These are phyloP conservation scores for Heptranchias perlo DNA, from an alignment of 2,113 vertebrate species.

Conservation along the genomic window DNA sequence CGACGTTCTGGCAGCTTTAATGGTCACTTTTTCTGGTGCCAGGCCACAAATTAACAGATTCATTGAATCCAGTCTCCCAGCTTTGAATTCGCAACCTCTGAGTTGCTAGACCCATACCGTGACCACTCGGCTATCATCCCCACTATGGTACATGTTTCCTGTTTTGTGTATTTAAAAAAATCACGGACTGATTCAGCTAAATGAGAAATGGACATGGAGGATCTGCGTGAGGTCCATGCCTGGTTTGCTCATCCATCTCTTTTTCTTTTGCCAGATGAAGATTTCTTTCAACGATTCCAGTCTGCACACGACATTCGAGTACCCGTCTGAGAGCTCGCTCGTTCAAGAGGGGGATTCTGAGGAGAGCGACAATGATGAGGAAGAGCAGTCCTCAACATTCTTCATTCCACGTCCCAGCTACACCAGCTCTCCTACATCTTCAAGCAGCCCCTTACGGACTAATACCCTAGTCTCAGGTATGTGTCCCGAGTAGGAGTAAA, in stretches of 20 bases:
- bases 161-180: no score
- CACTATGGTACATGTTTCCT: neutral
- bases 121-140: neutral
- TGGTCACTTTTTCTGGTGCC: neutral
- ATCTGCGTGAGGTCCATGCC: neutral
- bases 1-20: neutral
- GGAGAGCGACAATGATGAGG: conserved; percentile 54
- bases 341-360: conserved; percentile 66
- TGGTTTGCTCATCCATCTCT: neutral
- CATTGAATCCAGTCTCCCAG: neutral
- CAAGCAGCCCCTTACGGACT: conserved; percentile 49
- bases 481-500: conserved; percentile 10
- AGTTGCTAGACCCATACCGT: neutral
- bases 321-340: conserved; percentile 79
- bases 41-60: neutral
- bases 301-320: conserved; percentile 86
- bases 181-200: neutral
- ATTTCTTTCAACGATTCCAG: conserved; percentile 91
- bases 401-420: conserved; percentile 66
- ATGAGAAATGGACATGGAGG: neutral
- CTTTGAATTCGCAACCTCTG: neutral
- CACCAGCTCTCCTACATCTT: conserved; percentile 43
- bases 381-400: conserved; percentile 51
- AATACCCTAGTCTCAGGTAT: conserved; percentile 67
- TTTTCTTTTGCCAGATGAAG: conserved; percentile 68